A percentile compares a stretch with the other conserved stretches of the same genome.
phyloP scores from a whole-genome alignment of 2,797 vertebrate genomes.

The Lophotriccus pileatus region DNA sequence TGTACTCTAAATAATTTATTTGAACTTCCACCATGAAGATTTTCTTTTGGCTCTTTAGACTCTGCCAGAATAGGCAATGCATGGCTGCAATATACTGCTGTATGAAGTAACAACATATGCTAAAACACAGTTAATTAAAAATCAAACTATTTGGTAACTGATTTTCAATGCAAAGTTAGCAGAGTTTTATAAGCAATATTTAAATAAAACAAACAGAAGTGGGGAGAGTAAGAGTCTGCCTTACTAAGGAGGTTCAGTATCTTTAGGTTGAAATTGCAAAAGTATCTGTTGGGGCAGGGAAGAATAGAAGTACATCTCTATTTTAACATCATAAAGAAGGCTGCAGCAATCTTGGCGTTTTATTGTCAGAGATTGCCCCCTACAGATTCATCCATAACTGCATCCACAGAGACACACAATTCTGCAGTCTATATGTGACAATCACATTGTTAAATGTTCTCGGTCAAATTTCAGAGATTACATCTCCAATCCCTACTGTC shows the following conservation, averaged over 20 bases:
- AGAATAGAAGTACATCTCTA: background rate
- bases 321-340: background rate
- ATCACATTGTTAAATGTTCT: background rate
- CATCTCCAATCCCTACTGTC: background rate
- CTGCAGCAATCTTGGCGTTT: background rate
- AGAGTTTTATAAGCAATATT: background rate
- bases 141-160: background rate
- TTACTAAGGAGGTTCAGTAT: background rate
- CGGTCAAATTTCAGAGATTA: background rate
- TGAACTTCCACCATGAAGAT: background rate
- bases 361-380: conserved; percentile 73
- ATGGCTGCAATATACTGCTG: background rate
- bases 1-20: background rate
- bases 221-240: background rate
- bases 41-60: background rate
- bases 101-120: background rate
- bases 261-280: background rate
- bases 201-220: background rate
- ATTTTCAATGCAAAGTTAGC: background rate
- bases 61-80: background rate
- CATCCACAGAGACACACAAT: background rate
- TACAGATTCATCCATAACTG: conserved; percentile 61
- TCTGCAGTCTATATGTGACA: background rate
- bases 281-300: background rate
- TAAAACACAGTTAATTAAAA: background rate